phyloP scores from a whole-genome alignment of 2,113 vertebrate species.

The Mus pahari region DNA sequence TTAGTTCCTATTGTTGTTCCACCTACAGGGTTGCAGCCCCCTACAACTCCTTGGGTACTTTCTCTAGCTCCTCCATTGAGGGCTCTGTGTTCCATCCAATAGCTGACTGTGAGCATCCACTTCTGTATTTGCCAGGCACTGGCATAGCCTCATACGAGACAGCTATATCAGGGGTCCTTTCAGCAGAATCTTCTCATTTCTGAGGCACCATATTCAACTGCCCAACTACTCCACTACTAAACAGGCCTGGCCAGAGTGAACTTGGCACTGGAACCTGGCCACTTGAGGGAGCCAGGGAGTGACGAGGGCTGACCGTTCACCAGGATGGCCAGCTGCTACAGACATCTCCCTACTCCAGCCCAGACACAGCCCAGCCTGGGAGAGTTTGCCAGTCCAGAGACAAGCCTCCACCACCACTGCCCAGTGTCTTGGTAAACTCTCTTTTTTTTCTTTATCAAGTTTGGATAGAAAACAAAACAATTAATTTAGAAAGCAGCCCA shows the following conservation, averaged over 20 bases:
- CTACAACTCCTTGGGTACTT: too few relatives aligned
- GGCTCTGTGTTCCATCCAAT: too few relatives aligned
- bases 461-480: constrained; percentile 84
- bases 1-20: too few relatives aligned
- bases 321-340: accelerated
- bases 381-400: neutral
- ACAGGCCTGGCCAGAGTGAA: accelerated
- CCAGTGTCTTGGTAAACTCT: constrained; percentile 67
- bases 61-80: too few relatives aligned
- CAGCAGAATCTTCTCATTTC: constrained; percentile 8
- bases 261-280: constrained; percentile 14
- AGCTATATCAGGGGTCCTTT: too few relatives aligned
- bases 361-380: neutral
- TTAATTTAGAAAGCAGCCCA: constrained; percentile 84
- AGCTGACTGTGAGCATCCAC: too few relatives aligned
- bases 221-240: neutral
- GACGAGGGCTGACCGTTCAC: neutral
- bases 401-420: neutral
- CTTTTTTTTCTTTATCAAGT: constrained; percentile 71
- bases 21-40: too few relatives aligned
- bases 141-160: too few relatives aligned
- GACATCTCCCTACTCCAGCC: neutral
- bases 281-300: constrained; percentile 60
- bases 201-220: accelerated
- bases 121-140: too few relatives aligned